phyloP scores from a whole-genome alignment of 2,113 vertebrate species.

The Uropsilus gracilis region DNA sequence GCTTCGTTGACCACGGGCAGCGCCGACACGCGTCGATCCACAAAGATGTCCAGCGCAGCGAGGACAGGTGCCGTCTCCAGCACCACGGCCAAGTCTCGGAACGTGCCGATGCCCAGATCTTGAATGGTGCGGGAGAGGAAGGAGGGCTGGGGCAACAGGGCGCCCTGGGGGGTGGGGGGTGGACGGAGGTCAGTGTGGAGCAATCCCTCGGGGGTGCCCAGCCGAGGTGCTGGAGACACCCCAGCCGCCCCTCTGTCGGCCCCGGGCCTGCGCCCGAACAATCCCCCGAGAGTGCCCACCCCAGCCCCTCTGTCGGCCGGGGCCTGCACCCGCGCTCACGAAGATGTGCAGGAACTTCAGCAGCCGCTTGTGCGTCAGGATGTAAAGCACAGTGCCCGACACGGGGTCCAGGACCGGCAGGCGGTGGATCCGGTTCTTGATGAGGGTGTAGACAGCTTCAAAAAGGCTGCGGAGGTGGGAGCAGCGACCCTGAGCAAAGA shows the following conservation, averaged over 20 bases:
- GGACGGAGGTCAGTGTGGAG: not conserved
- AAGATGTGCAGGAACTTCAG: slow-evolving; percentile 98
- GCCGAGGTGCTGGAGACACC: not conserved
- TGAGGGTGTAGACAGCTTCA: slow-evolving; percentile 94
- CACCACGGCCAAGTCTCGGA: slow-evolving; percentile 92
- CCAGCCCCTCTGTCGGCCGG: not conserved
- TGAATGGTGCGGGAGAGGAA: slow-evolving; percentile 90
- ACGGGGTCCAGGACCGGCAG: slow-evolving; percentile 95
- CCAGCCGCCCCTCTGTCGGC: not conserved
- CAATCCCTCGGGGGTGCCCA: not conserved
- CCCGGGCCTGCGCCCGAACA: not conserved
- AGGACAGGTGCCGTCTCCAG: slow-evolving; percentile 89
- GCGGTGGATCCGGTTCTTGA: slow-evolving; percentile 97
- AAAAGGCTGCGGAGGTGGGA: slow-evolving; percentile 90
- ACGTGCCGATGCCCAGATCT: slow-evolving; percentile 94
- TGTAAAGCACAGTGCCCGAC: slow-evolving; percentile 94
- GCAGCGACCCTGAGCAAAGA: not conserved
- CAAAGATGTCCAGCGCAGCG: slow-evolving; percentile 93
- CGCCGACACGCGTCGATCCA: slow-evolving; percentile 94
- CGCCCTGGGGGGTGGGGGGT: slow-evolving; percentile 80
- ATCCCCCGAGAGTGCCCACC: not conserved
- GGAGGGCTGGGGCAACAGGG: slow-evolving; percentile 89
- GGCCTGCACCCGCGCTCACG: slow-evolving; percentile 74
- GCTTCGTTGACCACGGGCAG: slow-evolving; percentile 93
- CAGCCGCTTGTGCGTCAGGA: slow-evolving; percentile 97